A percentile compares a stretch with the other conserved stretches of the same genome.
phyloP scores from a whole-genome alignment of 1,140 invertebrate species.

The Mamestra configurata region DNA sequence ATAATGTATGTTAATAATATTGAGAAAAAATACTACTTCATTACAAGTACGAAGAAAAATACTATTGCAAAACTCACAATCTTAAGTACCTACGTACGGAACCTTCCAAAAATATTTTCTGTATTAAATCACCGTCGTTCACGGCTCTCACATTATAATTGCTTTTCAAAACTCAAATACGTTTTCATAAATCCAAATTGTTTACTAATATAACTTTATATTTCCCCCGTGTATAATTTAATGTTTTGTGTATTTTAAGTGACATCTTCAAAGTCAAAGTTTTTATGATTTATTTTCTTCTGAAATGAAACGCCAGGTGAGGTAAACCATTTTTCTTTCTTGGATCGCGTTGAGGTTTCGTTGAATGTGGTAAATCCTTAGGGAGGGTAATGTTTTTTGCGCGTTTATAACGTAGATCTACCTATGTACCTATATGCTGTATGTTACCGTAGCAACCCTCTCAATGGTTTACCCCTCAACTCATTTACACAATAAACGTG shows the following conservation, averaged over 20 bases:
- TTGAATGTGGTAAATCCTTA: slow-evolving; percentile 1
- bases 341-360: not conserved
- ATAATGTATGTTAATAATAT: too few species aligned
- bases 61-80: too few species aligned
- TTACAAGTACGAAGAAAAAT: too few species aligned
- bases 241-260: slow-evolving; percentile 7
- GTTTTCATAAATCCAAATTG: slow-evolving; percentile 8
- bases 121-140: not conserved
- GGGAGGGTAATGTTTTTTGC: slow-evolving; percentile 11
- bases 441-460: not conserved
- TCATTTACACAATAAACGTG: not conserved
- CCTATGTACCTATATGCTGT: not conserved
- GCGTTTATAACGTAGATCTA: not conserved
- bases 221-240: not conserved
- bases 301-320: not conserved
- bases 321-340: slow-evolving; percentile 9
- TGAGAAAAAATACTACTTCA: too few species aligned
- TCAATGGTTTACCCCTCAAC: not conserved
- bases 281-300: slow-evolving; percentile 29
- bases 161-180: slow-evolving; percentile 39
- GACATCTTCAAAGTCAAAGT: not conserved
- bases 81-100: not conserved
- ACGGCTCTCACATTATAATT: slow-evolving; percentile 27
- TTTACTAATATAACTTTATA: slow-evolving; percentile 39
- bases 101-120: not conserved